Evolutionary conservation across 2,888 invertebrate species (phyloP), one percentile per base, ranked within the genome.

Genomic region (Automeris io): DNA sequence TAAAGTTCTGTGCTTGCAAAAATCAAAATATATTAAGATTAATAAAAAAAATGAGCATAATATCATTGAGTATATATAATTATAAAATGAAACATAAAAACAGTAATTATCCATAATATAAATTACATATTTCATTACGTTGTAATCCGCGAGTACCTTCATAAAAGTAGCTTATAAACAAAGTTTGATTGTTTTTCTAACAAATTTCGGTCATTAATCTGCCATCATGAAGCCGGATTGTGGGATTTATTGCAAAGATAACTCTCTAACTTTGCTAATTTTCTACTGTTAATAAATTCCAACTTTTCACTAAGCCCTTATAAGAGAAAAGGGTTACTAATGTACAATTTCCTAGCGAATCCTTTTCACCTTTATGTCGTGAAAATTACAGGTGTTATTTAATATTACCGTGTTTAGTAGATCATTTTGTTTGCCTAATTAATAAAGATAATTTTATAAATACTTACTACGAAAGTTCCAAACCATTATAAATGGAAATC

Each of bases 161-260:
- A 62, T 61, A 60, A 54, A 41, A 45, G 35, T 37, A 50, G 49
- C 43, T 55, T 59, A 57, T 54, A 55, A 59, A 54, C 49, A 43
- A 56, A 69, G 60, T 67, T 60, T 60, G 59, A 57, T 67, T 64
- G 62, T 61, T 67, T 69, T 69, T 59, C 57, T 53, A 66, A 59
- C 52, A 55, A 65, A 64, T 72, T 67, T 61, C 48, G 53, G 54
- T 61, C 67, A 70, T 73, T 72, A 70, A 71, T 71, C 69, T 70
- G 61, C 65, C 63, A 64, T 66, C 61, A 57, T 58, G 59, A 47
- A 57, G 54, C 55, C 45, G 57, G 57, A 68, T 59, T 51, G 50
- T 37, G 44, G 46, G 62, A 76, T 74, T 75, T 74, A 74, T 74
- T 51, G 56, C 66, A 42, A 46, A 60, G 67, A 69, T 70, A 71